Conservation (phyloP, 2,113 vertebrate genomes). For the Pelecanoides urinatrix region DNA sequence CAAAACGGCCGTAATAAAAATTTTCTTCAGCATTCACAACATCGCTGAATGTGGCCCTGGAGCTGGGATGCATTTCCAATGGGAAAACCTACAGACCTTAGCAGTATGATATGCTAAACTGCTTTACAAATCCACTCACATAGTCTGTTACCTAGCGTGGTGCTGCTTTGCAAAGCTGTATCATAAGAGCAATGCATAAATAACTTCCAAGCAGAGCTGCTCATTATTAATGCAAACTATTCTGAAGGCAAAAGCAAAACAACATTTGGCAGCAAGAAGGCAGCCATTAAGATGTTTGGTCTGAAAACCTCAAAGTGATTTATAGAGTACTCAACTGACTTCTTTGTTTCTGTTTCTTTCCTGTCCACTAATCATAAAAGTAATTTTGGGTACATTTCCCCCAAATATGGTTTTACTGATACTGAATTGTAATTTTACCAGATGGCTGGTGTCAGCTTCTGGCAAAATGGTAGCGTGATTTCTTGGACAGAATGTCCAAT, state of each 20-base stretch:
- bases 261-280: slow-evolving; percentile 30
- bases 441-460: slow-evolving; percentile 28
- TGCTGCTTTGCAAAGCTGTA: not conserved
- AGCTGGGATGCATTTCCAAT: not conserved
- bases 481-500: slow-evolving; percentile 8
- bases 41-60: not conserved
- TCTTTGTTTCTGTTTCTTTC: not conserved
- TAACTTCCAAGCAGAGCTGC: not conserved
- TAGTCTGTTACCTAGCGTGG: not conserved
- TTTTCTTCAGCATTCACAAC: not conserved
- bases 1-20: not conserved
- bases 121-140: not conserved
- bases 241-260: slow-evolving; percentile 33
- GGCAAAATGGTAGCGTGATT: not conserved
- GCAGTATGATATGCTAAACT: not conserved
- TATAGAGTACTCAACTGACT: not conserved
- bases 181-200: not conserved
- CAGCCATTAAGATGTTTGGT: not conserved
- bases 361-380: slow-evolving; percentile 38
- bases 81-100: not conserved
- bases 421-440: slow-evolving; percentile 4
- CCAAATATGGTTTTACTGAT: slow-evolving; percentile 19
- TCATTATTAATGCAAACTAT: slow-evolving; percentile 60
- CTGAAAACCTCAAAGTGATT: slow-evolving; percentile 53
- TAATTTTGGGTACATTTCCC: slow-evolving; percentile 25